Conservation (phyloP, 1,140 invertebrate genomes). For the Cheumatopsyche charites region DNA sequence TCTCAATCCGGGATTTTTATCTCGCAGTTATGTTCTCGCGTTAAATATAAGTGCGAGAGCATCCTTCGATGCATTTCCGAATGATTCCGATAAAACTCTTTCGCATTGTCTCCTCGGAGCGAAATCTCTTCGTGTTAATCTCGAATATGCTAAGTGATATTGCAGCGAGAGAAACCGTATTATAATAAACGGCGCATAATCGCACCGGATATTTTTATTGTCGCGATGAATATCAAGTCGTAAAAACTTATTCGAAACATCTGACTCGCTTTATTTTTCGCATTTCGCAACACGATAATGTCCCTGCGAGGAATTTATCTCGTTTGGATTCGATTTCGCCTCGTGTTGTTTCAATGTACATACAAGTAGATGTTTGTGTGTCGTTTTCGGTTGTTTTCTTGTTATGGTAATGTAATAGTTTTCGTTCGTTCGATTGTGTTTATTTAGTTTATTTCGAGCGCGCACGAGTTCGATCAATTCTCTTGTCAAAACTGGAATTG, state of each 20-base stretch:
- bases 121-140: neutral
- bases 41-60: slow-evolving; percentile 16
- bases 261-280: neutral
- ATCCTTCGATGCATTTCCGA: slow-evolving; percentile 2
- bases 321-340: too few relatives aligned
- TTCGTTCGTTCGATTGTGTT: too few relatives aligned
- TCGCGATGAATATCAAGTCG: neutral
- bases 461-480: neutral
- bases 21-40: slow-evolving; percentile 15
- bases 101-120: neutral
- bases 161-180: neutral
- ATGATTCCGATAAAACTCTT: slow-evolving; percentile 11
- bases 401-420: too few relatives aligned
- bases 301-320: too few relatives aligned
- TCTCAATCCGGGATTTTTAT: too few relatives aligned
- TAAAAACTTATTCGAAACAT: neutral
- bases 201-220: slow-evolving; percentile 4
- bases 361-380: too few relatives aligned
- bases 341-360: too few relatives aligned
- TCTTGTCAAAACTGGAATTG: neutral
- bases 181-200: neutral
- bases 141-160: too few relatives aligned
- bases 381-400: too few relatives aligned
- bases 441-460: too few relatives aligned
- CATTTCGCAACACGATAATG: neutral